Conservation (phyloP, 2,797 vertebrate genomes). For the Nasua narica region DNA sequence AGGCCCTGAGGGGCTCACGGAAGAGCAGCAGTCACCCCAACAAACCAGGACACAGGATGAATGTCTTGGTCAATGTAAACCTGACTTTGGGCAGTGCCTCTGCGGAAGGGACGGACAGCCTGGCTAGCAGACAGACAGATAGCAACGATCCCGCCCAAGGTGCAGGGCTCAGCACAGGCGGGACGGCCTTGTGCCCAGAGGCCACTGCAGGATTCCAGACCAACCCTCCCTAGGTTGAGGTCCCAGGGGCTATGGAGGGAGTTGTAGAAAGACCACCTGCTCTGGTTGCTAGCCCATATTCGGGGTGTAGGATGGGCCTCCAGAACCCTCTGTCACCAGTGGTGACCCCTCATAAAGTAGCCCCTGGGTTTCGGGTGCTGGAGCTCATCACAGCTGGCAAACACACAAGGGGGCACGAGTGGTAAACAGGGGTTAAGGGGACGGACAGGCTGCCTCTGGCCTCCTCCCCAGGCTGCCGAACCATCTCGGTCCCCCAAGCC, state of each 20-base stretch:
- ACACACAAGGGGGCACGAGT: neutral
- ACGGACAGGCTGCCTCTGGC: neutral
- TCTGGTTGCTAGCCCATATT: neutral
- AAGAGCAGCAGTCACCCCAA: neutral
- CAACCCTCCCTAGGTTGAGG: neutral
- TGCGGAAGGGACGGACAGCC: neutral
- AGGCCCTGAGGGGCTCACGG: neutral
- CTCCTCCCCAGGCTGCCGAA: neutral
- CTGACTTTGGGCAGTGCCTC: neutral
- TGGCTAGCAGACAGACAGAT: rapidly evolving
- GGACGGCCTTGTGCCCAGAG: neutral
- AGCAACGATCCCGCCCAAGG: neutral
- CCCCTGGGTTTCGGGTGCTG: neutral
- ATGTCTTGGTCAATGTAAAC: neutral
- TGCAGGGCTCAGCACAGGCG: neutral
- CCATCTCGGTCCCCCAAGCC: rapidly evolving
- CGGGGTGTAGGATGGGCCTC: neutral
- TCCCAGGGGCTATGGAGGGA: neutral
- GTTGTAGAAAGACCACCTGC: neutral
- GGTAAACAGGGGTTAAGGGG: neutral
- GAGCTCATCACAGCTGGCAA: neutral
- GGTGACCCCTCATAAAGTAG: neutral
- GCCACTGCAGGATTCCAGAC: neutral
- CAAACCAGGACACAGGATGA: neutral
- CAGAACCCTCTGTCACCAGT: neutral